phyloP scores from a whole-genome alignment of 2,888 invertebrate species.

The Lepidocyrtinus sp. region DNA sequence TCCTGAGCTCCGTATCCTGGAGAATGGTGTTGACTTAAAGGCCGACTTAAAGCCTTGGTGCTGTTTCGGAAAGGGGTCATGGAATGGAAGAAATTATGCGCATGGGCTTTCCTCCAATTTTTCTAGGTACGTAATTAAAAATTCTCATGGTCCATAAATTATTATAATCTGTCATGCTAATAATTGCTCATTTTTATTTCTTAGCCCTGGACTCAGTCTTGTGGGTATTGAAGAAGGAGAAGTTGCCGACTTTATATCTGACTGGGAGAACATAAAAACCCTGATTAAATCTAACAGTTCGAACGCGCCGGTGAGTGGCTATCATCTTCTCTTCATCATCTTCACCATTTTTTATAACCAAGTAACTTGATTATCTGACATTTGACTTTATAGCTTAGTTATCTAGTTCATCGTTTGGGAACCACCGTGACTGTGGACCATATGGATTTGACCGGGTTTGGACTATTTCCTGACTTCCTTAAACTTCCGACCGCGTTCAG shows the following conservation, averaged over 20 bases:
- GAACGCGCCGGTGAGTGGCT: constrained; percentile 23
- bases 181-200: neutral
- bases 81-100: constrained; percentile 28
- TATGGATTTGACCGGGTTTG: constrained; percentile 11
- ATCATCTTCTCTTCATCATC: neutral
- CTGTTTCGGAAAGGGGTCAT: constrained; percentile 16
- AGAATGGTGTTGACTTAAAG: constrained; percentile 28
- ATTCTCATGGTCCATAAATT: neutral
- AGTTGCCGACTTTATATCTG: constrained; percentile 33
- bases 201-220: neutral
- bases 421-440: constrained; percentile 38
- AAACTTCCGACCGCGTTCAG: constrained; percentile 9
- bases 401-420: constrained; percentile 41
- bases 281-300: constrained; percentile 25
- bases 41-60: constrained; percentile 13
- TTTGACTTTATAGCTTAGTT: constrained; percentile 37
- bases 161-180: neutral
- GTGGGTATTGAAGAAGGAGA: neutral
- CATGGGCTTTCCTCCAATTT: constrained; percentile 34
- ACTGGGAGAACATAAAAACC: constrained; percentile 39
- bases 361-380: neutral
- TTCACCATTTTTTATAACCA: neutral
- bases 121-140: constrained; percentile 33
- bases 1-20: constrained; percentile 4
- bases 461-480: neutral